These are phyloP conservation scores for Hipparchia sbordonii DNA, from an alignment of 2,888 invertebrate species.

Conservation along the genomic window DNA sequence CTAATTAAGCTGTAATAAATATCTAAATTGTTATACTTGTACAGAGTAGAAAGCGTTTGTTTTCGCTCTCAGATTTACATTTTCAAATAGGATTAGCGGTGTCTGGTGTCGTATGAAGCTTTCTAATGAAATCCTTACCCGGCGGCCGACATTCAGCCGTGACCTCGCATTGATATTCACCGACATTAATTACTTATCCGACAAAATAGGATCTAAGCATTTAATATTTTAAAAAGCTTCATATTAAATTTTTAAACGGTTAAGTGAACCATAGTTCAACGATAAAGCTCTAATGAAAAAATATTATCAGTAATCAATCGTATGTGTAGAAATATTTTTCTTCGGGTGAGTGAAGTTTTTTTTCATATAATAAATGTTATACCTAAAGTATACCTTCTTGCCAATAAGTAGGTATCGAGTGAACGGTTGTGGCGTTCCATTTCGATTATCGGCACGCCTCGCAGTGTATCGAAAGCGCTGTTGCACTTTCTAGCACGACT, in stretches of 20 bases:
- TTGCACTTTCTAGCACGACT: slow-evolving; percentile 73
- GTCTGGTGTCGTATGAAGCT: slow-evolving; percentile 62
- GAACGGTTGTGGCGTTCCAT: slow-evolving; percentile 28
- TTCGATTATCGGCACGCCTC: slow-evolving; percentile 53
- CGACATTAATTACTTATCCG: neutral
- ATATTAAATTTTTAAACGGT: neutral
- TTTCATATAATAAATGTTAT: slow-evolving; percentile 4
- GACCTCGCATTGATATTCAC: slow-evolving; percentile 55
- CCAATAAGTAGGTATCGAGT: slow-evolving; percentile 18
- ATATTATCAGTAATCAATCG: too few species aligned
- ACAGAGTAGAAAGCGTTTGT: slow-evolving; percentile 57
- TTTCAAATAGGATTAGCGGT: slow-evolving; percentile 54
- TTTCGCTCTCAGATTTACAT: slow-evolving; percentile 64
- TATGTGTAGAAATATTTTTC: too few species aligned
- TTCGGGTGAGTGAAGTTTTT: neutral
- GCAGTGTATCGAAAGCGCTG: slow-evolving; percentile 61
- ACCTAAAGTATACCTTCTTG: too few species aligned
- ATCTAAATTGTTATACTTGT: neutral
- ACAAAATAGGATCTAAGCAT: neutral
- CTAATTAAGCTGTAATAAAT: neutral
- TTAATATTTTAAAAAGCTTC: slow-evolving; percentile 26
- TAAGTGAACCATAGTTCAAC: too few species aligned
- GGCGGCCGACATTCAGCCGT: slow-evolving; percentile 48
- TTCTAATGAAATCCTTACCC: slow-evolving; percentile 58
- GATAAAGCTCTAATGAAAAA: too few species aligned